Evolutionary conservation across 2,888 invertebrate genomes (phyloP), one percentile per base, ranked within the genome.

Genomic region (Scaptomyza cyrtandrae): DNA sequence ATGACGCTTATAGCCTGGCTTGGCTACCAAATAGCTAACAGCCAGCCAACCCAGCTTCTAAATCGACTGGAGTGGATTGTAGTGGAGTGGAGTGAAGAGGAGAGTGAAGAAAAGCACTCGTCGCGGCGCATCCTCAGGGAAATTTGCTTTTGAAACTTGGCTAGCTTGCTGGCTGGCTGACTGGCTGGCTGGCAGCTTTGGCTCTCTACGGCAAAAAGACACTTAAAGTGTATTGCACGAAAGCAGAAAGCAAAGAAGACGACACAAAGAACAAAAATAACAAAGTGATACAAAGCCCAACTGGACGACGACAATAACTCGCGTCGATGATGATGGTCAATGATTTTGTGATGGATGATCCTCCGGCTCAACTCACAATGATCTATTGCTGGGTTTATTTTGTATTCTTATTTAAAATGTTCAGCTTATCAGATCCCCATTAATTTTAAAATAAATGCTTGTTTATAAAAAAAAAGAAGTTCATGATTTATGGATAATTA

Each of bases 1-100:
- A 83, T 87, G 85, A 85, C 85, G 87, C 83, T 85, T 87, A 87
- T 87, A 87, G 86, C 74, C 80, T 50, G 74, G 63, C 80, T 50
- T 52, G 68, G 66, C 68, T 74, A 63, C 58, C 53, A 56, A 50
- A 37, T 72, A 55, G 46, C 49, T 33, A 14, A 62, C 56, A 56
- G 63, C 45, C 24, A 24, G 24, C 24, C 24, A 24, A 24, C 24
- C 24, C 24, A 24, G 24, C 24, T 24, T 24, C 24, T 19, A 19
- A 19, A 19, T 19, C 19, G 19, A 19, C 19, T 19, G 19, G 3
- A 24, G 24, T 24, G 24, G 24, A 24, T 24, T 24, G 24, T 0
- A 24, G 37, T 49, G 33, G 14, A 55, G 67, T 56, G 41, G 41
- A 9, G 16, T 41, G 39, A n/a, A n/a, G n/a, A n/a, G n/a, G n/a